Evolutionary conservation across 35 echinoderm and acorn worm genomes (phyloP), one percentile per base, ranked within the genome.

Genomic region (Amphiura filiformis): DNA sequence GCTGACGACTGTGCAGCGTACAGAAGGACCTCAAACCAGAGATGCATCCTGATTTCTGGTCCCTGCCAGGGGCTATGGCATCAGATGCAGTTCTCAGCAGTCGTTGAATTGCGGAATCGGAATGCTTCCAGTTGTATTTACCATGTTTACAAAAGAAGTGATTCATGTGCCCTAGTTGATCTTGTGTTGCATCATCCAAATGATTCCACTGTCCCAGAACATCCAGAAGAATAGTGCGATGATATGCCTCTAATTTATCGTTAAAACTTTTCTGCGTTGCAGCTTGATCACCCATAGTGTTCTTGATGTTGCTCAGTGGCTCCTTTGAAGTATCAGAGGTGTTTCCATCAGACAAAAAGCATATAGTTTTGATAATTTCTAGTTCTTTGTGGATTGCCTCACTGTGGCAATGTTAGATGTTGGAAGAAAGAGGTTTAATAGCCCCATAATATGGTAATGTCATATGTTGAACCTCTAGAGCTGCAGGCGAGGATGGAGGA

Each of bases 261-360:
- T 70, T 86, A 32, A 86, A 86, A 7, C 28, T 35, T 37, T 86
- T 86, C 64, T 86, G 84, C 4, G 84, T 86, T 34, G 84, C 84
- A 1, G 84, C 84, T 37, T 86, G 84, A 28, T 86, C 84, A 56
- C 84, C 84, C 84, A 86, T 86, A 1, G 56, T 86, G 28, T 75
- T 86, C 37, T 86, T 86, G 23, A 86, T 87, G 35, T 41, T 31
- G 65, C n/a, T n/a, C n/a, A n/a, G n/a, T n/a, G n/a, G n/a, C n/a
- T n/a, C n/a, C n/a, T n/a, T n/a, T n/a, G n/a, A n/a, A n/a, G n/a
- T n/a, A n/a, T n/a, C n/a, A n/a, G n/a, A n/a, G n/a, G n/a, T n/a
- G n/a, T n/a, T n/a, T n/a, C n/a, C n/a, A n/a, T n/a, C n/a, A n/a
- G n/a, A n/a, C n/a, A n/a, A n/a, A n/a, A n/a, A n/a, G n/a, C n/a